Evolutionary conservation across 2,888 invertebrate genomes (phyloP), one percentile per base, ranked within the genome.

Genomic region (Blastobasis lacticolella): DNA sequence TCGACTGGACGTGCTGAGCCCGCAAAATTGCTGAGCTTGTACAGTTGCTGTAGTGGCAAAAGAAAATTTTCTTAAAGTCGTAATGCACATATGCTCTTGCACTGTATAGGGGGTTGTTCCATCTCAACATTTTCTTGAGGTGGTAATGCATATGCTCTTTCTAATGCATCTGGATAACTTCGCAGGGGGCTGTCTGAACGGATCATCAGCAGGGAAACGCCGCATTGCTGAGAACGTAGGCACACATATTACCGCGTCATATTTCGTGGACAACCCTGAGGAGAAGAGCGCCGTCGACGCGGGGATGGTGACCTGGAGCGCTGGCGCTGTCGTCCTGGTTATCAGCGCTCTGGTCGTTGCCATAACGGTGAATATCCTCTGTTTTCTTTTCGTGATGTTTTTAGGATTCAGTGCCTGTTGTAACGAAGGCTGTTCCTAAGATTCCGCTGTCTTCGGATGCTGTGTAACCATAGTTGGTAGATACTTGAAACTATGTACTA

Each of bases 171-270:
- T 23, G 23, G 23, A 23, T 23, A 1, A 23, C 23, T 23, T 23
- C 23, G 23, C 23, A 93, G 94, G 93, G 66, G 92, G 92, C 61
- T 94, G 94, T 73, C 90, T 92, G 59, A 92, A 92, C 73, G 90
- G 91, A 4, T 92, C 93, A 23, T 92, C 93, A 42, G 93, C 93
- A 41, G 94, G 93, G 6, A 94, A 94, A 68, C 88, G 94, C 45
- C 89, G 93, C 57, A 94, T 93, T 57, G 90, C 92, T 10, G 90
- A 90, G 49, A 86, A 80, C 59, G 70, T 84, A 49, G 68, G 80
- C 9, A 69, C 80, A 5, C 81, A 73, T 49, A 71, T 85, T 53
- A 78, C 83, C 0, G 76, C 80, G 0, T 78, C 87, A 4, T 80
- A 74, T 66, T 79, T 77, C 60, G 75, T 86, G 45, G 78, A 80